Percentiles rank a stretch among this genome's conserved stretches.
Evolutionary conservation across 2,113 vertebrate species (phyloP).

Genomic region (Marmota monax): DNA sequence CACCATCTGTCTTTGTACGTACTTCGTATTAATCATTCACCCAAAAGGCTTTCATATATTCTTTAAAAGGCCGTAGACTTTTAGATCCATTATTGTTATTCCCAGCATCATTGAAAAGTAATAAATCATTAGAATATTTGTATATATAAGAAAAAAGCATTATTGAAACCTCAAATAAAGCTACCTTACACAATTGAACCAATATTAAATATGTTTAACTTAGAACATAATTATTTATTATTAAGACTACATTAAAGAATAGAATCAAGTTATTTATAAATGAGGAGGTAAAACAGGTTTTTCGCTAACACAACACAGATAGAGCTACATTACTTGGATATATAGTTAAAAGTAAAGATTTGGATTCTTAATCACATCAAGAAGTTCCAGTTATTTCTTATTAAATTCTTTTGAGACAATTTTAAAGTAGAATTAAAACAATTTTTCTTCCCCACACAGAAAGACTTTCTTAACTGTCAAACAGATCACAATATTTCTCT

Average conservation of each 20-base stretch:
- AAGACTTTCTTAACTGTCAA: background rate
- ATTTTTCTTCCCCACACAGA: background rate
- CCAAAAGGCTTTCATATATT: constrained; percentile 69
- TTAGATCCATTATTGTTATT: constrained; percentile 47
- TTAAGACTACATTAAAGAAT: background rate
- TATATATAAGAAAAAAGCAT: background rate
- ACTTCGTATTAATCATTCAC: constrained; percentile 75
- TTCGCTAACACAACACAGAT: background rate
- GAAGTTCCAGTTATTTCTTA: background rate
- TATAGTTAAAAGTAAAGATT: background rate
- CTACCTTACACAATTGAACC: background rate
- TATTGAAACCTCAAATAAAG: background rate
- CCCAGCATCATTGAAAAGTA: background rate
- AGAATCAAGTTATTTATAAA: constrained; percentile 6
- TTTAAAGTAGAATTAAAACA: too few relatives aligned
- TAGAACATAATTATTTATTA: background rate
- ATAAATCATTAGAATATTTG: constrained; percentile 50
- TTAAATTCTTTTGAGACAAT: constrained; percentile 28
- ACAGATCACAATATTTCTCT: background rate
- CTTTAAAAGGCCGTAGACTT: constrained; percentile 64
- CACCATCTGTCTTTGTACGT: constrained; percentile 71
- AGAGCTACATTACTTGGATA: background rate
- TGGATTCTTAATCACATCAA: background rate
- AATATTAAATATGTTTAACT: background rate
- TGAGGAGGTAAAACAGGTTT: background rate